These are phyloP conservation scores for Labrus mixtus DNA, from an alignment of 2,113 vertebrate species.

Conservation along the genomic window DNA sequence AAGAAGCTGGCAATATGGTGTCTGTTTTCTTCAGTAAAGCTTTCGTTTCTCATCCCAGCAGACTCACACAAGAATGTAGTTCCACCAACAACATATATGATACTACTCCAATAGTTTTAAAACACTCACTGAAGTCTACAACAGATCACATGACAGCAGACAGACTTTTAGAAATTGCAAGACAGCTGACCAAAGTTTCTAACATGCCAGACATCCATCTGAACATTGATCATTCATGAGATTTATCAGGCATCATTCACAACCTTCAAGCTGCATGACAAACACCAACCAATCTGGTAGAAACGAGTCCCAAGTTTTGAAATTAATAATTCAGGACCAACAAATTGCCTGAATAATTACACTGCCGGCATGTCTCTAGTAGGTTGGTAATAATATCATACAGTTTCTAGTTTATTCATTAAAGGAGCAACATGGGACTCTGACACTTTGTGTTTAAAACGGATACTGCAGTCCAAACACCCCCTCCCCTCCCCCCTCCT, in stretches of 20 bases:
- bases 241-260: not conserved
- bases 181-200: slow-evolving; percentile 1
- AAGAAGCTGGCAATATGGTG: not conserved
- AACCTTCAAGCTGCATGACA: not conserved
- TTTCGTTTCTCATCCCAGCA: not conserved
- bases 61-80: not conserved
- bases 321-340: not conserved
- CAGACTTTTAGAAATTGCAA: not conserved
- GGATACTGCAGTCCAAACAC: too few relatives aligned
- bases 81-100: not conserved
- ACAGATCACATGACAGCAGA: not conserved
- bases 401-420: too few relatives aligned
- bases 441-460: too few relatives aligned
- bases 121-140: not conserved
- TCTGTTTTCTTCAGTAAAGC: not conserved
- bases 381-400: not conserved
- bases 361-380: not conserved
- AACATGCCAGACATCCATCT: not conserved
- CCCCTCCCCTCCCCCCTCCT: too few relatives aligned
- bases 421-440: too few relatives aligned
- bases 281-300: not conserved
- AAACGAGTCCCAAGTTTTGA: not conserved
- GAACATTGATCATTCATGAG: not conserved
- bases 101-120: not conserved
- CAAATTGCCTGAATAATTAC: not conserved